Evolutionary conservation across 2,888 invertebrate genomes (phyloP).

Genomic region (Chalcosyrphus nemorum): DNA sequence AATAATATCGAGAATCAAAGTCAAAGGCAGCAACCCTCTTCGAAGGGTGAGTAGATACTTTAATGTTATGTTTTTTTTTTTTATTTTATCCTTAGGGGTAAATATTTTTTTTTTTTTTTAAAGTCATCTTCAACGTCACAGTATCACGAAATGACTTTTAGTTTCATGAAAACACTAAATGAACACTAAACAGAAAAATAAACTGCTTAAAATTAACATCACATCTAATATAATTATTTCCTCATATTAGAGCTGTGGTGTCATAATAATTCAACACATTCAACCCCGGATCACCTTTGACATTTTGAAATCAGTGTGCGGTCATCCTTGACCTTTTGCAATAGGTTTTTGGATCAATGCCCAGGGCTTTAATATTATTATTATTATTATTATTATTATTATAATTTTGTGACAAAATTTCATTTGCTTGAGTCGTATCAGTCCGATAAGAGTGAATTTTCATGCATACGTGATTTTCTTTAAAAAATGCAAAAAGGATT

Average conservation of each 20-base stretch:
- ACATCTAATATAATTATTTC: background rate
- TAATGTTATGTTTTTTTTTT: background rate
- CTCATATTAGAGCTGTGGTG: background rate
- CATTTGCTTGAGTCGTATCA: too few relatives aligned
- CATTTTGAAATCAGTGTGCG: conserved; percentile 28
- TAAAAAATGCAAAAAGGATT: too few relatives aligned
- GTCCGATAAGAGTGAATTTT: too few relatives aligned
- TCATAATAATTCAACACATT: conserved; percentile 2
- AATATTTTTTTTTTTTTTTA: too few relatives aligned
- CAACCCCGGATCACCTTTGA: conserved; percentile 14
- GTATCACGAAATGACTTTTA: too few relatives aligned
- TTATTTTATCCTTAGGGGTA: background rate
- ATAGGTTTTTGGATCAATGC: conserved; percentile 37
- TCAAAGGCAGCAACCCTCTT: conserved; percentile 22
- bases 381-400: too few relatives aligned
- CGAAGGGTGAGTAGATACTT: conserved; percentile 38
- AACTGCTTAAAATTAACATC: conserved; percentile 3
- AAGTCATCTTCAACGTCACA: too few relatives aligned
- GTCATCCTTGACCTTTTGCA: conserved; percentile 47
- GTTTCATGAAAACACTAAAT: background rate
- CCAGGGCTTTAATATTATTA: too few relatives aligned
- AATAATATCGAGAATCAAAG: conserved; percentile 45
- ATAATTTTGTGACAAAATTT: too few relatives aligned
- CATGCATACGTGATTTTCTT: too few relatives aligned
- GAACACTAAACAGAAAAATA: conserved; percentile 1